Base-by-base conservation (phyloP, 2,797 vertebrate genomes). In the Myotis planiceps region DNA sequence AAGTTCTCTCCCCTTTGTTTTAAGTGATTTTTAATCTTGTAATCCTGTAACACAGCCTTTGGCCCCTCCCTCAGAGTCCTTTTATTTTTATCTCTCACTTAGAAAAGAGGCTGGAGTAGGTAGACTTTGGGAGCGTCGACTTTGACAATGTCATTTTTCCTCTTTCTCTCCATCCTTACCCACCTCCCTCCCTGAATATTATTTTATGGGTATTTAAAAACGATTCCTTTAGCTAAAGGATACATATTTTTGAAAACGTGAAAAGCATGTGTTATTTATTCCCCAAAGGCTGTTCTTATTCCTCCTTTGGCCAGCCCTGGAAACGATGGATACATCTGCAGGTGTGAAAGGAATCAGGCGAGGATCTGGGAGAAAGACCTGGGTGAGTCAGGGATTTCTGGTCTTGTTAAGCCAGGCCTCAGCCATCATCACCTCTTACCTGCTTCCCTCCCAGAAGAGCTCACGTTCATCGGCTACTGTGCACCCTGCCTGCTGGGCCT, bases 231-330 rank as follows among this genome's bases (percentile, higher is more conserved):
- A 74, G 39, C 18, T 78, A 76, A 92, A 83, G 29, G 47, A 76
- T 29, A 95, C 27, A 29, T 76, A 25, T n/a, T 96, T 92, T 95
- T 76, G 29, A 37, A 88, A 88, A 92, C 76, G 18, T 32, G 29
- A 65, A 65, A 79, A 45, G 1, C 39, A 5, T 3, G 2, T 34
- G 3, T 86, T 76, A 32, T 14, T 74, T 66, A 27, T n/a, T 63
- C 47, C 66, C 25, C 37, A 47, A 60, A 27, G n/a, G 9, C 21
- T 66, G 27, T 66, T 85, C 82, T 72, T n/a, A 4, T n/a, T 74
- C 66, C 29, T 16, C 3, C 72, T 92, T 71, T 55, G 47, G n/a
- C 6, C 1, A 74, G 3, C n/a, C 29, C 34, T 84, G 71, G 79
- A 74, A 84, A 27, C 47, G 16, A 37, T 15, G 19, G 15, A 37